Conservation (phyloP, 1,140 invertebrate genomes). For the Protaetia brevitarsis region DNA sequence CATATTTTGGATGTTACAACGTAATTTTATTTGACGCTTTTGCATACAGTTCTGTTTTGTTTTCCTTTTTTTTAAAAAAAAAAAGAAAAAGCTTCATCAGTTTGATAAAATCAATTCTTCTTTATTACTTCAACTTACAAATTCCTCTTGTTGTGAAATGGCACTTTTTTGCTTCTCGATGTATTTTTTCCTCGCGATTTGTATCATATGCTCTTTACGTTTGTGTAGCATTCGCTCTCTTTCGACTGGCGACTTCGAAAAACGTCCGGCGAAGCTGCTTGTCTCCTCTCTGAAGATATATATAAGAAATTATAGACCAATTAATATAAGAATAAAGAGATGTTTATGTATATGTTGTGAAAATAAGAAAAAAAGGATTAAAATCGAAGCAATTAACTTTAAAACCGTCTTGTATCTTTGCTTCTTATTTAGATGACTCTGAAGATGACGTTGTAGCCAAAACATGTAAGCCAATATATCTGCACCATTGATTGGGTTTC, state of each 20-base stretch:
- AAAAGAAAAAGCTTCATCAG: neutral
- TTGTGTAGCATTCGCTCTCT: constrained; percentile 65
- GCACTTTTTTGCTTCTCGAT: constrained; percentile 50
- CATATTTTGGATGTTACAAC: neutral
- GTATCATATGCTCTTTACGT: constrained; percentile 66
- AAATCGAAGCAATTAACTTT: too few relatives aligned
- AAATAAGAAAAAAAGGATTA: too few relatives aligned
- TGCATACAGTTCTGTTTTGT: neutral
- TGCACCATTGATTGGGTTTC: too few relatives aligned
- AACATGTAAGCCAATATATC: too few relatives aligned
- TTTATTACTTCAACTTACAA: constrained; percentile 32
- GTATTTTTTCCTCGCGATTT: constrained; percentile 60
- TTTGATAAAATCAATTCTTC: neutral
- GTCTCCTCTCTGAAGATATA: constrained; percentile 49
- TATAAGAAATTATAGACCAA: constrained; percentile 17
- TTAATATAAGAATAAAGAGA: neutral
- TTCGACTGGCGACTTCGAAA: constrained; percentile 67
- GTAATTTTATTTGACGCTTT: neutral
- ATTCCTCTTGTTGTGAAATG: constrained; percentile 14
- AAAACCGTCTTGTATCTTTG: too few relatives aligned
- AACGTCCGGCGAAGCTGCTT: constrained; percentile 56
- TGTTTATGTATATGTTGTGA: too few relatives aligned
- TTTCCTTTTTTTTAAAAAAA: neutral
- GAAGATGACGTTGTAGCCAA: too few relatives aligned
- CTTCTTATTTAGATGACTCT: too few relatives aligned